phyloP scores from a whole-genome alignment of 92 coral and sea anemone species.

The Phenganax subtilis region DNA sequence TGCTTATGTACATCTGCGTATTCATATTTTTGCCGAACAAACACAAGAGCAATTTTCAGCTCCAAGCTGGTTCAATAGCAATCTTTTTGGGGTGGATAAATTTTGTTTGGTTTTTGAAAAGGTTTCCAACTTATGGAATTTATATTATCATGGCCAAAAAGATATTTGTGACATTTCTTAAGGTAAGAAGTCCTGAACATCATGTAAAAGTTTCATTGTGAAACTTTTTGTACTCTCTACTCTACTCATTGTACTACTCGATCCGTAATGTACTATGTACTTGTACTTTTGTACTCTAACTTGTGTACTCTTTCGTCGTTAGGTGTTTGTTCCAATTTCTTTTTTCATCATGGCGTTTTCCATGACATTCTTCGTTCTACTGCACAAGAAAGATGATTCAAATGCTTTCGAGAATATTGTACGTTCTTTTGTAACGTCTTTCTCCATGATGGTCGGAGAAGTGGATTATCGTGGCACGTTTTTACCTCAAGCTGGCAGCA shows the following conservation, averaged over 20 bases:
- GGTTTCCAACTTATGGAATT: constrained; percentile 27
- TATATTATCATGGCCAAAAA: constrained; percentile 35
- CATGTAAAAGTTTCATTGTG: not conserved
- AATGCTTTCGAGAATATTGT: not conserved
- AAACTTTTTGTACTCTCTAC: too few species aligned
- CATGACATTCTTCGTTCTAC: constrained; percentile 30
- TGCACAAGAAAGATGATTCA: not conserved
- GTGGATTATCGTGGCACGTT: constrained; percentile 24
- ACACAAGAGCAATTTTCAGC: constrained; percentile 15
- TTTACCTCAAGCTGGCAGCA: not conserved
- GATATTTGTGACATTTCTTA: constrained; percentile 26
- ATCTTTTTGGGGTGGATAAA: constrained; percentile 33
- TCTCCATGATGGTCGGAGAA: constrained; percentile 38
- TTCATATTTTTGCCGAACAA: constrained; percentile 9
- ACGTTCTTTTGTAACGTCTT: constrained; percentile 10
- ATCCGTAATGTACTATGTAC: too few species aligned
- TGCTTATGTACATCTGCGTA: constrained; percentile 22
- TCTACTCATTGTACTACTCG: too few species aligned
- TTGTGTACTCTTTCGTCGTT: not conserved
- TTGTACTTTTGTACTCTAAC: too few species aligned
- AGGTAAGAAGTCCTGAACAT: not conserved
- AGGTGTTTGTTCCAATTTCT: constrained; percentile 8
- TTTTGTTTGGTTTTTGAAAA: constrained; percentile 26
- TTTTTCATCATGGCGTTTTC: constrained; percentile 32
- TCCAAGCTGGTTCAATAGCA: constrained; percentile 27